Base-by-base conservation (phyloP, 1,140 invertebrate species). In the Orchesella cincta region DNA sequence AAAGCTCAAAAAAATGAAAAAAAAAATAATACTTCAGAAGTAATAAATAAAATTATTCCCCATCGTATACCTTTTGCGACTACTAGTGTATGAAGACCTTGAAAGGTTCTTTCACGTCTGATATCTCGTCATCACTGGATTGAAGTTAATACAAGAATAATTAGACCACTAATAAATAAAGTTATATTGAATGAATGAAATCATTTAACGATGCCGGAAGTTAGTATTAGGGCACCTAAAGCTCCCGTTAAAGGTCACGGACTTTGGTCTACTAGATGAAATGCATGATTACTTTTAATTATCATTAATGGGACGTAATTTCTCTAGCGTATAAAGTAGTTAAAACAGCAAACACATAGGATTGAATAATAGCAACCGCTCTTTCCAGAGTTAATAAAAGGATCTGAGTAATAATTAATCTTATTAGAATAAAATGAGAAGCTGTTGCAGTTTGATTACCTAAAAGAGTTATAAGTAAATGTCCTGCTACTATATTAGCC, bases 401-500 rank as follows among this genome's bases (percentile, higher is more conserved):
- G 81, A 88, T 86, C 87, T 88, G 87, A 64, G 79, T 81, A 62
- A 78, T 33, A 80, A 86, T 78, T 82, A 88, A 80, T 83, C 87
- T 79, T 81, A 86, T 76, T 82, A 83, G 82, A 51, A 86, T 78
- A 81, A 76, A 3, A 57, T 74, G 83, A 74, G 67, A 74, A 51
- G 26, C n/a, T 20, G 29, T 85, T 76, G 77, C 73, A 79, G 84
- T 84, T 71, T 85, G 85, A 78, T 86, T 86, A 79, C 88, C 86
- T 83, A 89, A 81, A 81, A 90, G 83, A 33, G 87, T 87, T 85
- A 86, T 79, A 76, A 91, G 81, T 84, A 91, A 84, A 83, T 90
- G 90, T 0, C 90, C 90, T 18, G 90, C 89, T 86, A 90, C 90
- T 88, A 91, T 90, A 87, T 91, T 91, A 51, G 90, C 90, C 16